Conservation (phyloP, 2,888 invertebrate species). For the Xanthostigma xanthostigma region DNA sequence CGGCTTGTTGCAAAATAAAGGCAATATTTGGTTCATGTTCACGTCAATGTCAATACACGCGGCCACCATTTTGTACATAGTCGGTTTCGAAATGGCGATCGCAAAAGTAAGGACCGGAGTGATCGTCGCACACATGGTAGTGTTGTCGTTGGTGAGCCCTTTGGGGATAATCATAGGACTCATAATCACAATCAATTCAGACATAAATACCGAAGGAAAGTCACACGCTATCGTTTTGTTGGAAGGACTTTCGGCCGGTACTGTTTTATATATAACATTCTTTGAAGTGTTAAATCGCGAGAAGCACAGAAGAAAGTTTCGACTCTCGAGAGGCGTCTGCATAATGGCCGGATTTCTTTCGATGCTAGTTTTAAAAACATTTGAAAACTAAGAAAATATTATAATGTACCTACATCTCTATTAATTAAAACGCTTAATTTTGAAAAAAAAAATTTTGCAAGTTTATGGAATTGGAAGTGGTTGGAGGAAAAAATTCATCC, state of each 20-base stretch:
- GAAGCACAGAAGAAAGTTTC: constrained; percentile 24
- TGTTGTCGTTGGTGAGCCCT: constrained; percentile 33
- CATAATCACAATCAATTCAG: constrained; percentile 26
- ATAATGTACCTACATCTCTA: too few species aligned
- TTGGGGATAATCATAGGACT: constrained; percentile 33
- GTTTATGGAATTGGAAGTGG: too few species aligned
- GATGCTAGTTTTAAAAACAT: constrained; percentile 22
- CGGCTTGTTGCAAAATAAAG: constrained; percentile 29
- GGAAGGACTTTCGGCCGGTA: constrained; percentile 34
- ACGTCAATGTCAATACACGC: constrained; percentile 36
- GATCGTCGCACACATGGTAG: constrained; percentile 29
- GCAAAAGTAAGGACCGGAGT: constrained; percentile 25
- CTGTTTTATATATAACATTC: constrained; percentile 35
- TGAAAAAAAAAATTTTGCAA: too few species aligned
- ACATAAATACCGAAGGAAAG: constrained; percentile 24
- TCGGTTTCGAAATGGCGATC: constrained; percentile 34
- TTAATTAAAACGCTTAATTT: too few species aligned
- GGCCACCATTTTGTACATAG: constrained; percentile 35
- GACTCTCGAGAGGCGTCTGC: constrained; percentile 23
- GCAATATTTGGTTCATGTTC: constrained; percentile 35
- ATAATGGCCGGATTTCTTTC: constrained; percentile 26
- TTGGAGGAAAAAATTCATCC: too few species aligned
- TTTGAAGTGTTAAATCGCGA: constrained; percentile 34
- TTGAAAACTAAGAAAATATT: constrained; percentile 6
- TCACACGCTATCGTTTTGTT: constrained; percentile 26